phyloP scores from a whole-genome alignment of 2,888 invertebrate genomes.

The Conomelus anceps region DNA sequence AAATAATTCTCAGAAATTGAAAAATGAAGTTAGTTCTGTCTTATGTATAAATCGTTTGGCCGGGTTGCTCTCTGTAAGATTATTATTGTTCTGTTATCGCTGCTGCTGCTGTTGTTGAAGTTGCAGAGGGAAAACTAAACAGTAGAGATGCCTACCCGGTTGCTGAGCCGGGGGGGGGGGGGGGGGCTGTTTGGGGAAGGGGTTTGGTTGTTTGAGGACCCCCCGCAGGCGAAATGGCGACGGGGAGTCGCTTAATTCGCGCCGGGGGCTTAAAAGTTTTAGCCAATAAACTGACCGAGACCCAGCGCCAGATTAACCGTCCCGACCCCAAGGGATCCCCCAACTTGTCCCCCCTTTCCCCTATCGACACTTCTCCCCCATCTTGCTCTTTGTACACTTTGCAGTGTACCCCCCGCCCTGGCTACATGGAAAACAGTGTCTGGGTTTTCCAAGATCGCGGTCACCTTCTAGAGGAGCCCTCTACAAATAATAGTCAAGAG shows the following conservation, averaged over 20 bases:
- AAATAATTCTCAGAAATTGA: too few species aligned
- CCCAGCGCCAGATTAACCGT: conserved; percentile 15
- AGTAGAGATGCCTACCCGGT: neutral
- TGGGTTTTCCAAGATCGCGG: neutral
- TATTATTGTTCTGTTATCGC: neutral
- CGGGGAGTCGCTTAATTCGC: conserved; percentile 18
- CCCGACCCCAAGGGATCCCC: neutral
- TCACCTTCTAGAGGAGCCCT: too few species aligned
- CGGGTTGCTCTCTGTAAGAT: neutral
- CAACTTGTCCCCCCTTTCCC: neutral
- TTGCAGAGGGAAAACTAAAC: neutral
- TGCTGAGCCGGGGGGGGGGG: neutral
- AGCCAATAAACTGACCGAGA: conserved; percentile 20
- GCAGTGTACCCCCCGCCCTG: neutral
- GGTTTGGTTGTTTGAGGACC: too few species aligned
- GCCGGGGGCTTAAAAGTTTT: conserved; percentile 20
- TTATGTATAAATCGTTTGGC: neutral
- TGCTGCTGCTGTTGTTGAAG: neutral
- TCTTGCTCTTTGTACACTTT: neutral
- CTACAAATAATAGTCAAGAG: neutral
- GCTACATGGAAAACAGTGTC: neutral
- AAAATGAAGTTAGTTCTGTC: neutral
- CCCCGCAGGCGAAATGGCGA: neutral
- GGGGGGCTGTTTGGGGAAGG: too few species aligned
- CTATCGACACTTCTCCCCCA: too few species aligned